Conservation (phyloP, 1,140 invertebrate species). For the Drosophila ironensis region DNA sequence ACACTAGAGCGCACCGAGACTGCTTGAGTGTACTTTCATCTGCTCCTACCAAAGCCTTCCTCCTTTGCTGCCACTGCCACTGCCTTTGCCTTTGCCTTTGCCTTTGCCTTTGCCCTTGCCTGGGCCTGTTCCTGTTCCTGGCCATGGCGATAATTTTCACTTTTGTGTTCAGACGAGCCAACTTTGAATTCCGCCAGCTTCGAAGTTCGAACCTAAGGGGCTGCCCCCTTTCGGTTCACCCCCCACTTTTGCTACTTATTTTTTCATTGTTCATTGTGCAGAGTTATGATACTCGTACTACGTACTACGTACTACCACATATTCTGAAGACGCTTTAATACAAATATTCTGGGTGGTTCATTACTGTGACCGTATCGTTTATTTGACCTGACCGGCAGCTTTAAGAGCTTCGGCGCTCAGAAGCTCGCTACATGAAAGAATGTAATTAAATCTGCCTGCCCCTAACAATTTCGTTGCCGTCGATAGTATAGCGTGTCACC, state of each 20-base stretch:
- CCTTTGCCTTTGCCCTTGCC: not conserved
- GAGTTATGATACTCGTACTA: not conserved
- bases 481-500: slow-evolving; percentile 47
- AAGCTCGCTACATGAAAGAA: slow-evolving; percentile 65
- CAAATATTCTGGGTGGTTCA: too few species aligned
- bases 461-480: slow-evolving; percentile 30
- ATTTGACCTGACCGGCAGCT: not conserved
- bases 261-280: slow-evolving; percentile 25
- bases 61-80: not conserved
- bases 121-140: not conserved
- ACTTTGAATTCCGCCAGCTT: slow-evolving; percentile 47
- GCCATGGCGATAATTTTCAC: slow-evolving; percentile 68
- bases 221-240: slow-evolving; percentile 32
- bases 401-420: slow-evolving; percentile 35
- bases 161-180: slow-evolving; percentile 45
- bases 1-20: slow-evolving; percentile 52
- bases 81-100: not conserved
- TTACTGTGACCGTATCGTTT: too few species aligned
- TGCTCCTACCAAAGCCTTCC: not conserved
- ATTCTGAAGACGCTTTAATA: too few species aligned
- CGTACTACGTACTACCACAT: not conserved
- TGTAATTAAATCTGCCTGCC: slow-evolving; percentile 76
- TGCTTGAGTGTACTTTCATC: slow-evolving; percentile 34
- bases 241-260: not conserved
- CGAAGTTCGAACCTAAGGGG: slow-evolving; percentile 14